Percentiles rank a stretch among this genome's conserved stretches.
Evolutionary conservation across 1,140 invertebrate species (phyloP).

Genomic region (Cheumatopsyche charites): DNA sequence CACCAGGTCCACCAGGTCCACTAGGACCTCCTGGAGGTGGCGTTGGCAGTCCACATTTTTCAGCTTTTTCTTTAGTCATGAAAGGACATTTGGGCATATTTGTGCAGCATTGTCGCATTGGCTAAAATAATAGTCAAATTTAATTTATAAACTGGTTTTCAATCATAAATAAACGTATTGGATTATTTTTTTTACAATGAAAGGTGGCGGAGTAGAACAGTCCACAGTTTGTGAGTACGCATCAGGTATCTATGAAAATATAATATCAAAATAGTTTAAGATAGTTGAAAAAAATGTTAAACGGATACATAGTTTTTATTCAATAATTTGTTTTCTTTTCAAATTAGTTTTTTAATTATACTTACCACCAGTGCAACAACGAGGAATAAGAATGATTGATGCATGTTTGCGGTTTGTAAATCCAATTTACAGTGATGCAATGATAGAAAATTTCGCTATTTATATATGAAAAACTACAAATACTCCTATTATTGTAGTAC

Average conservation of each 20-base stretch:
- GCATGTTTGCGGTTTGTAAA: too few species aligned
- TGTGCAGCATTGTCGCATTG: slow-evolving; percentile 30
- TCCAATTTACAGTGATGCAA: too few species aligned
- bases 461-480: too few species aligned
- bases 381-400: too few species aligned
- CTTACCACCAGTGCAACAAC: too few species aligned
- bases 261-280: background rate
- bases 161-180: slow-evolving; percentile 15
- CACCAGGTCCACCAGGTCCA: slow-evolving; percentile 14
- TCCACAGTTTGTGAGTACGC: slow-evolving; percentile 25
- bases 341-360: too few species aligned
- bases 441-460: too few species aligned
- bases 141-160: background rate
- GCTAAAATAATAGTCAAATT: slow-evolving; percentile 14
- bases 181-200: background rate
- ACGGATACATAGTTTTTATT: too few species aligned
- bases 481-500: too few species aligned
- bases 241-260: slow-evolving; percentile 4
- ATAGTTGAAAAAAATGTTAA: background rate
- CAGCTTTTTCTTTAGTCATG: slow-evolving; percentile 32
- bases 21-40: slow-evolving; percentile 14
- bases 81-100: slow-evolving; percentile 14
- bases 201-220: background rate
- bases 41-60: slow-evolving; percentile 35
- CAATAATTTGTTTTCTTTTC: too few species aligned